These are phyloP conservation scores for Pegoplata infirma DNA, from an alignment of 2,888 invertebrate species.

Conservation along the genomic window DNA sequence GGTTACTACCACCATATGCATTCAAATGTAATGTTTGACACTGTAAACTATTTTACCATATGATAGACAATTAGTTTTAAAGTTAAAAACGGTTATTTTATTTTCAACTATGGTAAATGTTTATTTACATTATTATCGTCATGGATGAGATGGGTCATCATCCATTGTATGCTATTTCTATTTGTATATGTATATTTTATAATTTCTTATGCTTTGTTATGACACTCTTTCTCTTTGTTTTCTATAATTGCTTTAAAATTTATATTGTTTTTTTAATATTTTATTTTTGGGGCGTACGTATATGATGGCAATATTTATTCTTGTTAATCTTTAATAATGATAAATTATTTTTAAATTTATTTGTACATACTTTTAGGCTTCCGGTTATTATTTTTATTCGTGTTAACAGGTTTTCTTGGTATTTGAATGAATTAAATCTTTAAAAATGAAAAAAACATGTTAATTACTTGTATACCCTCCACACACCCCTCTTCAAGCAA, in stretches of 20 bases:
- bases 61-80: slow-evolving; percentile 17
- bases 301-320: not conserved
- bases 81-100: not conserved
- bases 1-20: not conserved
- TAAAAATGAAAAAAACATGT: not conserved
- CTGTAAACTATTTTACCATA: slow-evolving; percentile 10
- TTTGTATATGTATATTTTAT: not conserved
- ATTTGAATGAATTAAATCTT: not conserved
- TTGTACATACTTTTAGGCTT: slow-evolving; percentile 33
- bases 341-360: not conserved
- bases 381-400: not conserved
- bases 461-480: too few relatives aligned
- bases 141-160: slow-evolving; percentile 20
- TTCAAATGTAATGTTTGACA: not conserved
- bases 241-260: not conserved
- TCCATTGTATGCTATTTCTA: not conserved
- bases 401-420: not conserved
- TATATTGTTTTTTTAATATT: not conserved
- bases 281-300: not conserved
- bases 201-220: not conserved
- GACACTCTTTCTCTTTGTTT: slow-evolving; percentile 7
- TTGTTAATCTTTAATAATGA: not conserved
- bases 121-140: slow-evolving; percentile 3
- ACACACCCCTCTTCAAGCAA: too few relatives aligned
- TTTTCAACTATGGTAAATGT: too few relatives aligned